Base-by-base conservation (phyloP, 2,888 invertebrate species). In the Leptopilina syphax region DNA sequence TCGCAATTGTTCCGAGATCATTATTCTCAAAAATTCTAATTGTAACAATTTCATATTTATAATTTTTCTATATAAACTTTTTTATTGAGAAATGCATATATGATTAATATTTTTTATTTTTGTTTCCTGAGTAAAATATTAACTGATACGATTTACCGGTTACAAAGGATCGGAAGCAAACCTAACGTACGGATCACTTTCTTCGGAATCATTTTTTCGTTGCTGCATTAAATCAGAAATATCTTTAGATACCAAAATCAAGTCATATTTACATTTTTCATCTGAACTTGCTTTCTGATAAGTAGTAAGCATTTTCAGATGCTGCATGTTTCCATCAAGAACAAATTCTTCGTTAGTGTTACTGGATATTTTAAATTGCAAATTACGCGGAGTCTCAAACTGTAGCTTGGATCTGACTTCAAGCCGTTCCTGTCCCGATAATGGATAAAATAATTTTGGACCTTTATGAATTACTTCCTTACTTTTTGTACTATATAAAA, bases 391-490 rank as follows among this genome's bases (percentile, higher is more conserved):
- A 8, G 50, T 44, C 9, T 34, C 44, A 24, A 9, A 18, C n/a
- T 65, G 41, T 24, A 77, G 41, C n/a, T 57, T 9, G 12, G 47
- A 10, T 18, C 27, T 50, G 0, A 76, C 68, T n/a, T 68, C 9
- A n/a, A 27, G 34, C 54, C 80, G 60, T 41, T 73, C 76, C 4
- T 78, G 13, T 27, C 73, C 77, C 44, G 27, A 70, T 9, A 80
- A 57, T 9, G 65, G 41, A 18, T 76, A 63, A 76, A 57, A 78
- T 4, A 54, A 34, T 41, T 24, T 44, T 57, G 5, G 57, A 2
- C 80, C 80, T n/a, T 70, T 60, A 57, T 80, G 73, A 1, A 65
- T 57, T 65, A 77, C 73, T 47, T 80, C 73, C 12, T n/a, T 24
- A 50, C 34, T 24, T 54, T 54, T 67, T 12, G 77, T 67, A 57